Evolutionary conservation across 2,797 vertebrate genomes (phyloP), one percentile per base, ranked within the genome.

Genomic region (Galago senegalensis): DNA sequence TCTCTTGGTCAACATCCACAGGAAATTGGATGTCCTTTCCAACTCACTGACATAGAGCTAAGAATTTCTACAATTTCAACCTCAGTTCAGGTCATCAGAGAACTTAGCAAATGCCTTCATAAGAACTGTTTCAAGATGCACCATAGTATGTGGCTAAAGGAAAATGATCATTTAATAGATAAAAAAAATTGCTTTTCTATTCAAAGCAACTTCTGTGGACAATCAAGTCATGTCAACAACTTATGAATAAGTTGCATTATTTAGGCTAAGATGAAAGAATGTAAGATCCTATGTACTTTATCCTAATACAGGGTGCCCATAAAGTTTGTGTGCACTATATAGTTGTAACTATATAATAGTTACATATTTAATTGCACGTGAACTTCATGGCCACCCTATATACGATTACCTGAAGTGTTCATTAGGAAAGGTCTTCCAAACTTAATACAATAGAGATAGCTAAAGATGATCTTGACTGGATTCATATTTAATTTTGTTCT

Each of bases 131-230:
- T 80, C 77, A 73, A 8, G 7, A 25, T 67, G 21, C 18, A 10
- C 12, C 49, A 5, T 14, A 40, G 37, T 60, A 40, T 11, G 27
- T 43, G 34, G 56, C 46, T n/a, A 67, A 89, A 37, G 60, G n/a
- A 69, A 87, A 3, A 87, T 46, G 20, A 69, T 29, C 60, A 82
- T 14, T 21, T 76, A 73, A n/a, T 27, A 16, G 16, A 7, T 67
- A 83, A 94, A 79, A 83, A 94, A 86, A 88, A 27, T 56, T 37
- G 73, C 53, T 92, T 88, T 94, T 61, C 34, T 31, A 88, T 49
- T 76, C 73, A 93, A 80, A 77, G 9, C 17, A 85, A 94, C 67
- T 85, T 88, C 73, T 79, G 27, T 77, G 4, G 65, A 70, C 40
- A 65, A 82, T 70, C 31, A 53, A 72, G 0, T 82, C 29, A 69